Evolutionary conservation across 2,888 invertebrate species (phyloP), one percentile per base, ranked within the genome.

Genomic region (Clunio marinus): DNA sequence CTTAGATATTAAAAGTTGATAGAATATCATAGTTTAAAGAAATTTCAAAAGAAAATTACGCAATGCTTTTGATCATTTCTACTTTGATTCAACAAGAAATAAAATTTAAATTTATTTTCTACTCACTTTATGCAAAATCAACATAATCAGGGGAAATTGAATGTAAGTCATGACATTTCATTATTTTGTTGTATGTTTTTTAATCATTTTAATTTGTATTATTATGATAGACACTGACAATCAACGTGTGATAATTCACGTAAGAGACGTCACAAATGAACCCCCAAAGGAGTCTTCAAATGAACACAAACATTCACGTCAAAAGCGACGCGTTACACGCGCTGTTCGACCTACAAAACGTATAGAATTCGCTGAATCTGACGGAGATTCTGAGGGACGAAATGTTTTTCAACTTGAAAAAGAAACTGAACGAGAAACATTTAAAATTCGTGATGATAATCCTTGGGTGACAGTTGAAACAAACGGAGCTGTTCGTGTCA

Each of bases 191-290:
- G n/a, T n/a, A n/a, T n/a, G n/a, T n/a, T n/a, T n/a, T n/a, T n/a
- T 4, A 46, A 46, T 17, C 46, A 69, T 20, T 68, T 70, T 66
- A 69, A 55, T 68, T 70, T 27, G 67, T 69, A 74, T 74, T 51
- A n/a, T n/a, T n/a, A n/a, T n/a, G 75, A 86, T 86, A 95, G 92
- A 91, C 78, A 94, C 94, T 73, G 96, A 96, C 83, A 92, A 93
- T 80, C 93, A 95, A 78, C 87, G 96, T 63, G 93, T 96, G 67
- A 95, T 94, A 72, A 93, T 97, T 76, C 92, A 91, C 79, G 90
- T 97, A 72, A 91, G 92, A 76, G 96, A 97, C 79, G 91, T 96
- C 66, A 97, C 97, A 81, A 97, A 98, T 77, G 98, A 98, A 78
- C 89, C 92, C 1, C 79, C 20, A 17, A 17, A 3, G 17, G 17